These are phyloP conservation scores for Blennius ocellaris DNA, from an alignment of 2,113 vertebrate genomes.

Conservation along the genomic window DNA sequence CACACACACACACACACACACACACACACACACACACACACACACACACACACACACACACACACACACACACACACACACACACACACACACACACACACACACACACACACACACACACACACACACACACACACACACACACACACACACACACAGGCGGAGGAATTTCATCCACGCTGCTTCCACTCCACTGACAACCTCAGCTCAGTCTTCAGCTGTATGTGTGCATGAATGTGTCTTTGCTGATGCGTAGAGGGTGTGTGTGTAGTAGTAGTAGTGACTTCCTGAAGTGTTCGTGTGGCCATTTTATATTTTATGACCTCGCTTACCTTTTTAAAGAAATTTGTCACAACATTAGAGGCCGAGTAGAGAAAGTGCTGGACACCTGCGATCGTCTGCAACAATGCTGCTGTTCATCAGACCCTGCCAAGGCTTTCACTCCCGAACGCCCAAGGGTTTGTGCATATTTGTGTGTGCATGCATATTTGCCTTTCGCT, in stretches of 20 bases:
- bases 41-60: too few species aligned
- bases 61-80: constrained; percentile 17
- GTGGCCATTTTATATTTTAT: too few species aligned
- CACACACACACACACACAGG: constrained; percentile 14
- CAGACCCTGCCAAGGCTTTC: constrained; percentile 38
- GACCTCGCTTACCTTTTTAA: constrained; percentile 67
- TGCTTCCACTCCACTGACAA: constrained; percentile 43
- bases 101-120: too few species aligned
- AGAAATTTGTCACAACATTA: constrained; percentile 72
- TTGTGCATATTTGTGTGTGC: constrained; percentile 14
- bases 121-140: constrained; percentile 9
- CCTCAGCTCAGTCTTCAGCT: constrained; percentile 33
- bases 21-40: background rate
- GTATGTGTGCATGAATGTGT: constrained; percentile 1
- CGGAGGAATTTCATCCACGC: constrained; percentile 29
- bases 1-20: constrained; percentile 29
- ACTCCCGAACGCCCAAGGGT: constrained; percentile 41
- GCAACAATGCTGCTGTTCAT: constrained; percentile 61
- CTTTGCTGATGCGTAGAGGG: background rate
- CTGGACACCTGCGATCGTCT: constrained; percentile 68
- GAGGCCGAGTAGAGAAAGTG: constrained; percentile 58
- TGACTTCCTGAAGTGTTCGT: too few species aligned
- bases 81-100: constrained; percentile 8
- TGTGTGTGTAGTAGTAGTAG: too few species aligned
- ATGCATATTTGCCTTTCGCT: constrained; percentile 26